Percentiles rank a stretch among this genome's conserved stretches.
phyloP scores from a whole-genome alignment of 2,113 vertebrate species.

The Ailuropoda melanoleuca region DNA sequence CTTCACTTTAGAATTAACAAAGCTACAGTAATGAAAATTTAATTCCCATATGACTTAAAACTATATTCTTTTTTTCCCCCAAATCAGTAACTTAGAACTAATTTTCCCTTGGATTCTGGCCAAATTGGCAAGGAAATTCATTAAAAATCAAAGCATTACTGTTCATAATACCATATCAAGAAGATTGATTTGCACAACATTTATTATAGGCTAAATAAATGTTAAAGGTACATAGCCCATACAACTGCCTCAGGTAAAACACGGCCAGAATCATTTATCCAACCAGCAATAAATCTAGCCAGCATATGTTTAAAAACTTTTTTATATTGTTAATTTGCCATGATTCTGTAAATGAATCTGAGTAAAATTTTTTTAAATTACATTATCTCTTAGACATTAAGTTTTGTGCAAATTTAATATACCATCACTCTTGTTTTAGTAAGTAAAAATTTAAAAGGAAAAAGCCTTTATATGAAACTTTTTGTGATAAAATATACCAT shows the following conservation, averaged over 20 bases:
- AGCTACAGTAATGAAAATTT: constrained; percentile 62
- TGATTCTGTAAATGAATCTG: not conserved
- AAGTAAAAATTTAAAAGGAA: not conserved
- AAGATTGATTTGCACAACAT: constrained; percentile 79
- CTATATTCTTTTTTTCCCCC: constrained; percentile 43
- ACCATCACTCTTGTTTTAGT: not conserved
- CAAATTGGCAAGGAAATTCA: constrained; percentile 67
- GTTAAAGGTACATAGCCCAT: constrained; percentile 67
- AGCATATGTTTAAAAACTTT: not conserved
- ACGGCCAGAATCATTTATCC: constrained; percentile 54
- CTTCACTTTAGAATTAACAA: constrained; percentile 40
- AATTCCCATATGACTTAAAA: constrained; percentile 32
- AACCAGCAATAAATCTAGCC: constrained; percentile 54
- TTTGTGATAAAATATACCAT: not conserved
- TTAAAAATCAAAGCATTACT: constrained; percentile 74
- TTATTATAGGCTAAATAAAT: constrained; percentile 78
- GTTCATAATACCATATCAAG: constrained; percentile 72
- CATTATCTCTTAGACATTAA: not conserved
- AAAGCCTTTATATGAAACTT: not conserved
- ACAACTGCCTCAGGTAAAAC: constrained; percentile 71
- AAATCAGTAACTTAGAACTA: constrained; percentile 62
- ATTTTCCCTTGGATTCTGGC: constrained; percentile 54
- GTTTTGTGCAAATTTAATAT: not conserved
- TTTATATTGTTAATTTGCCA: not conserved
- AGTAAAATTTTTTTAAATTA: constrained; percentile 4